Evolutionary conservation across 64 coral and sea anemone genomes (phyloP).

Genomic region (Acropora tenuis): DNA sequence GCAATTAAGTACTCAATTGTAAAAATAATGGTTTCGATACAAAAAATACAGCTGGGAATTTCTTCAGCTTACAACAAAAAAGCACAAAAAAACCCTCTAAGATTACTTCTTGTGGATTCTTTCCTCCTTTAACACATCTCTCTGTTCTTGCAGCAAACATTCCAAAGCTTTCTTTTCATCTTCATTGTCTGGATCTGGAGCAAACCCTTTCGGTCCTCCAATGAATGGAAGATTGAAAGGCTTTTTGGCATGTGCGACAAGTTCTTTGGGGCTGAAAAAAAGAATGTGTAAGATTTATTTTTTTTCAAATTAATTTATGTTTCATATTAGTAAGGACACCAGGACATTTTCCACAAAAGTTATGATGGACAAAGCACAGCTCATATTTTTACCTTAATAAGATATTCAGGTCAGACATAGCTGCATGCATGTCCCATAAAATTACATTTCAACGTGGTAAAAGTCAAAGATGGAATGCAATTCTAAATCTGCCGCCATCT

Average conservation of each 20-base stretch:
- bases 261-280: constrained; percentile 42
- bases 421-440: neutral
- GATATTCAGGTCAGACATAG: constrained; percentile 38
- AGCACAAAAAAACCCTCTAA: no score
- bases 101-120: constrained; percentile 56
- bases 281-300: no score
- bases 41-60: no score
- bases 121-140: constrained; percentile 50
- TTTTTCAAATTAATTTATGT: no score
- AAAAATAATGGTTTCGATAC: no score
- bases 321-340: no score
- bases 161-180: neutral
- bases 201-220: constrained; percentile 50
- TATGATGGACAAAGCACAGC: neutral
- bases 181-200: constrained; percentile 23
- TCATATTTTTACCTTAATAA: constrained; percentile 19
- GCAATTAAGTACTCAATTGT: no score
- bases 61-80: no score
- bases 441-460: neutral
- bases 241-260: constrained; percentile 19
- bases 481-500: constrained; percentile 3
- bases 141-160: constrained; percentile 39
- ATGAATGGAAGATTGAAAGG: constrained; percentile 22
- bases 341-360: neutral
- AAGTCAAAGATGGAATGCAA: no score